Evolutionary conservation across 2,797 vertebrate species (phyloP).

Genomic region (Chelon auratus): DNA sequence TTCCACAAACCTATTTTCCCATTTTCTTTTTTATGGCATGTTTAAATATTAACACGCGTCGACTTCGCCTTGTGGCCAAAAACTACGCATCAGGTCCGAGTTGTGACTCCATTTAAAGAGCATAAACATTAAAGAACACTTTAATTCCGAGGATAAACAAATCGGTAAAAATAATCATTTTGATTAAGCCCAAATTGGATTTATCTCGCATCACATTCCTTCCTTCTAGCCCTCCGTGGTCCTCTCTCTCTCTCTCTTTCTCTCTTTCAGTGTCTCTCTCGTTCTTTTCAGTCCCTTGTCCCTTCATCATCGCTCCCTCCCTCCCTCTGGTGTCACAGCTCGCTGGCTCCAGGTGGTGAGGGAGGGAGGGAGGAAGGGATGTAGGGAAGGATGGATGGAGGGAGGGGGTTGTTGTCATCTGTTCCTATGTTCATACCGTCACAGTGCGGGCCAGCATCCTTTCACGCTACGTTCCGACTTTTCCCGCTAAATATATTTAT

Average conservation of each 20-base stretch:
- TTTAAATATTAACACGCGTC: too few relatives aligned
- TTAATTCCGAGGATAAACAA: too few relatives aligned
- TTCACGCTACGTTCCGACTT: too few relatives aligned
- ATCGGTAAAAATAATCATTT: not conserved
- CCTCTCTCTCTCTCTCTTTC: constrained; percentile 22
- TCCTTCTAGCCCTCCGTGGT: constrained; percentile 56
- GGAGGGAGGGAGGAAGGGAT: constrained; percentile 76
- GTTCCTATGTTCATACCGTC: constrained; percentile 78
- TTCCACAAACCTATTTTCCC: too few relatives aligned
- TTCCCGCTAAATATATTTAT: constrained; percentile 9
- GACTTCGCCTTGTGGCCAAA: not conserved
- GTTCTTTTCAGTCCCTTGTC: constrained; percentile 58
- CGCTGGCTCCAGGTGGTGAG: constrained; percentile 86
- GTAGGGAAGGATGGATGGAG: constrained; percentile 66
- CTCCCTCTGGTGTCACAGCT: constrained; percentile 83
- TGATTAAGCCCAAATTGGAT: constrained; percentile 6
- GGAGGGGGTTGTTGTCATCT: constrained; percentile 73
- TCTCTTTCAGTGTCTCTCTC: constrained; percentile 13
- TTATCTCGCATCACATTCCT: constrained; percentile 3
- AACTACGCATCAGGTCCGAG: not conserved
- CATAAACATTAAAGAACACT: too few relatives aligned
- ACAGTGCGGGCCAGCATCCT: constrained; percentile 55
- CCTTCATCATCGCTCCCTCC: constrained; percentile 72
- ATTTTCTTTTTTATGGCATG: too few relatives aligned
- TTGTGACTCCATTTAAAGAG: too few relatives aligned